These are phyloP conservation scores for Megalops atlanticus DNA, from an alignment of 2,113 vertebrate genomes.

Conservation along the genomic window DNA sequence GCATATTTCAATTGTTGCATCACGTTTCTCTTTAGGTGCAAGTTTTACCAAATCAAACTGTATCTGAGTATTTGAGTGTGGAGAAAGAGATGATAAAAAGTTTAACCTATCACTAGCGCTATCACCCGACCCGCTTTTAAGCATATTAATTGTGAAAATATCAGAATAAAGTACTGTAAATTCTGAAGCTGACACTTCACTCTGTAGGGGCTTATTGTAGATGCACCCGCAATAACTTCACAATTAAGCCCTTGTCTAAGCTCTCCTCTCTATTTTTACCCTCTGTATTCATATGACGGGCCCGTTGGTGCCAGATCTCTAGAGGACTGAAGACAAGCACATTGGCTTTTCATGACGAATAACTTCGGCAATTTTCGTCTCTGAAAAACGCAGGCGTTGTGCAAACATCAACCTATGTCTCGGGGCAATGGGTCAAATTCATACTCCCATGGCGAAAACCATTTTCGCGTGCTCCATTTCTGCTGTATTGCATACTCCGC, in stretches of 20 bases:
- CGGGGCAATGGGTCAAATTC: too few species aligned
- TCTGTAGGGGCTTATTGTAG: neutral
- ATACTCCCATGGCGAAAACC: neutral
- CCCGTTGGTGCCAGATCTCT: neutral
- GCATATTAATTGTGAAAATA: too few species aligned
- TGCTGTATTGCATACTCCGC: neutral
- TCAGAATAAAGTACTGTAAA: too few species aligned
- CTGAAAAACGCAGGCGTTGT: too few species aligned
- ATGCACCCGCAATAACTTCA: neutral
- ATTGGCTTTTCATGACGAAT: neutral
- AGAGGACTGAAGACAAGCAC: neutral
- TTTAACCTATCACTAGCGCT: too few species aligned
- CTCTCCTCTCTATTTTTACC: neutral
- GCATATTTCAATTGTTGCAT: too few species aligned
- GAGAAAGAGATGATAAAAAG: too few species aligned
- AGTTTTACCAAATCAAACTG: too few species aligned
- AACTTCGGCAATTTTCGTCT: neutral
- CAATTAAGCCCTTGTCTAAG: neutral
- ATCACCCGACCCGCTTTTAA: too few species aligned
- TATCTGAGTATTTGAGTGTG: neutral
- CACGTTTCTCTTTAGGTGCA: too few species aligned
- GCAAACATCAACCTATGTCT: too few species aligned
- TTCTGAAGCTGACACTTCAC: too few species aligned
- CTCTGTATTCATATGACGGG: neutral
- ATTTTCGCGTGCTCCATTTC: neutral